Evolutionary conservation across 2,797 vertebrate genomes (phyloP).

Genomic region (Ficedula albicollis): DNA sequence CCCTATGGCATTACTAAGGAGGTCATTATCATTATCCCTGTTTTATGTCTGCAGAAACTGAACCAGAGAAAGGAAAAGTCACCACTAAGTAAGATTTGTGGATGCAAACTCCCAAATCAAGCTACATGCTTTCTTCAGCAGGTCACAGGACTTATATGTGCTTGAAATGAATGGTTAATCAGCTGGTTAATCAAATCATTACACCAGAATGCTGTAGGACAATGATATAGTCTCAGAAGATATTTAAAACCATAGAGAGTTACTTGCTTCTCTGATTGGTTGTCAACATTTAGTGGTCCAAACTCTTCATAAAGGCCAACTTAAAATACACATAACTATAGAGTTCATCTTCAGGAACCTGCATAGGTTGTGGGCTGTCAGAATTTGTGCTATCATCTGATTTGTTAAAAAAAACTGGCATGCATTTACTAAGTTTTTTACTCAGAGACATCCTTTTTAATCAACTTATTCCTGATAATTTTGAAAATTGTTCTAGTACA

Average conservation of each 20-base stretch:
- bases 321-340: not conserved
- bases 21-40: constrained; percentile 55
- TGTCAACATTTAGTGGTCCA: not conserved
- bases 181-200: not conserved
- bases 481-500: not conserved
- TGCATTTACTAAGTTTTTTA: not conserved
- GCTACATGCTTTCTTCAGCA: not conserved
- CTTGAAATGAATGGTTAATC: not conserved
- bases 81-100: constrained; percentile 6
- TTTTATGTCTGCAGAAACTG: constrained; percentile 35
- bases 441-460: not conserved
- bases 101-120: not conserved
- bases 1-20: constrained; percentile 37
- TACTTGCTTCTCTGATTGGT: not conserved
- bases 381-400: not conserved
- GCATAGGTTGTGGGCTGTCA: not conserved
- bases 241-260: not conserved
- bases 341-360: not conserved
- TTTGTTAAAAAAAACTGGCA: not conserved
- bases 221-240: not conserved
- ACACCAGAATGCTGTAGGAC: not conserved
- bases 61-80: constrained; percentile 27
- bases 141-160: not conserved
- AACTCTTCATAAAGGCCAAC: not conserved
- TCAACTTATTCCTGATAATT: not conserved